Evolutionary conservation across 2,113 vertebrate genomes (phyloP).

Genomic region (Tauraco erythrolophus): DNA sequence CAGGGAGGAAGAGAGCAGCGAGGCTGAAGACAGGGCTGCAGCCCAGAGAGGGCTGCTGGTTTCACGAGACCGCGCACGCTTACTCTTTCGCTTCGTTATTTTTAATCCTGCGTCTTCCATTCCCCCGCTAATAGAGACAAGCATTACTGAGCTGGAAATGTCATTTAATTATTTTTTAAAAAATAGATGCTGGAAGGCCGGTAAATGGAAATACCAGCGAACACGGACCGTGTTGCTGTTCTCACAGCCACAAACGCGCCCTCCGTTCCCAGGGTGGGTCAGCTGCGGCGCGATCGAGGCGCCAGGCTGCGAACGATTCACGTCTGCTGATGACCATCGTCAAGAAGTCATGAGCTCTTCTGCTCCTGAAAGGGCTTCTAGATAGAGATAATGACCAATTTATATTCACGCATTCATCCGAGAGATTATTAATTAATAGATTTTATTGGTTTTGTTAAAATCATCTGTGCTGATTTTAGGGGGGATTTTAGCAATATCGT

Average conservation of each 20-base stretch:
- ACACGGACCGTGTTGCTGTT: rapidly evolving
- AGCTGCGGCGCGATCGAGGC: constrained; percentile 7
- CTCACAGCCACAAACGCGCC: neutral
- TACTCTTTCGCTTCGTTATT: neutral
- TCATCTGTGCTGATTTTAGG: constrained; percentile 13
- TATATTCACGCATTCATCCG: neutral
- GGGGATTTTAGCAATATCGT: neutral
- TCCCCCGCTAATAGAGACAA: neutral
- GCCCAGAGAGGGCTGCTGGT: neutral
- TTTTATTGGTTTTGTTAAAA: constrained; percentile 22
- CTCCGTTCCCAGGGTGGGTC: neutral
- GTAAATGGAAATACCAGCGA: neutral
- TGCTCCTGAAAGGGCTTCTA: neutral
- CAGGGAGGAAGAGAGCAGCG: neutral
- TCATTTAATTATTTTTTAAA: neutral
- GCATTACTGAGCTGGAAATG: neutral
- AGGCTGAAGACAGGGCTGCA: neutral
- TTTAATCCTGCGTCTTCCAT: neutral
- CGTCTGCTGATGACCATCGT: neutral
- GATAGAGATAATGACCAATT: neutral
- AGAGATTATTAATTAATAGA: constrained; percentile 16
- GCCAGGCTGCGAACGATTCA: neutral
- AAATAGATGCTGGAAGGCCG: neutral
- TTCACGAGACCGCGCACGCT: rapidly evolving
- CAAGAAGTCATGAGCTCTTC: constrained; percentile 10